Evolutionary conservation across 2,113 vertebrate species (phyloP).

Genomic region (Mobula hypostoma): DNA sequence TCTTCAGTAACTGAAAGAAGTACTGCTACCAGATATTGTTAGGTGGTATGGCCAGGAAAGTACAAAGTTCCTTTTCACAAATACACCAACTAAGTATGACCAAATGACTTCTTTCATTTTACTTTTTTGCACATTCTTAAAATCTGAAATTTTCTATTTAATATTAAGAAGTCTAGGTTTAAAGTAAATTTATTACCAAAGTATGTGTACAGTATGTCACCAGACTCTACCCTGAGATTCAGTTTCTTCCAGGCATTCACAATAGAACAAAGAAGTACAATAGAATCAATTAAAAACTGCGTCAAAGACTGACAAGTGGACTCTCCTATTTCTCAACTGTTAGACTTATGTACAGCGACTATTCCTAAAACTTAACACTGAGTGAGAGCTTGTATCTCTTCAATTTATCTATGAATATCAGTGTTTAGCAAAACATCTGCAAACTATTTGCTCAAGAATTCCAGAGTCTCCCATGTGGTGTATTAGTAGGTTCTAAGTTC

Average conservation of each 20-base stretch:
- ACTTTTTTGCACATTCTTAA: background rate
- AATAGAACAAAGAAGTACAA: too few relatives aligned
- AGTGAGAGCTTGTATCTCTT: background rate
- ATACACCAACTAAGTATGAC: background rate
- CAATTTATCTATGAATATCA: background rate
- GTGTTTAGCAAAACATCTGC: constrained; percentile 8
- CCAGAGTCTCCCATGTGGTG: background rate
- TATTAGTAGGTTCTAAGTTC: background rate
- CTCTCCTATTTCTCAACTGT: background rate
- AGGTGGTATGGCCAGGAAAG: background rate
- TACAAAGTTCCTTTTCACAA: background rate
- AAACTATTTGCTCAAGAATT: background rate
- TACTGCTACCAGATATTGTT: background rate
- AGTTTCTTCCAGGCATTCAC: too few relatives aligned
- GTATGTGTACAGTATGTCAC: too few relatives aligned
- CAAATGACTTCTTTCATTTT: background rate
- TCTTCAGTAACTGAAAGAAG: background rate
- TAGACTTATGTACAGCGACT: background rate
- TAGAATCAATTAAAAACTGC: too few relatives aligned
- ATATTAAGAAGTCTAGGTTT: background rate
- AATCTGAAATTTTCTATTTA: background rate
- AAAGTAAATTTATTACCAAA: too few relatives aligned
- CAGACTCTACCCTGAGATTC: too few relatives aligned
- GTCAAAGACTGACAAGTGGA: background rate
- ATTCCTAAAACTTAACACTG: background rate